Evolutionary conservation across 1,140 invertebrate genomes (phyloP), one percentile per base, ranked within the genome.

Genomic region (Drosophila pachea): DNA sequence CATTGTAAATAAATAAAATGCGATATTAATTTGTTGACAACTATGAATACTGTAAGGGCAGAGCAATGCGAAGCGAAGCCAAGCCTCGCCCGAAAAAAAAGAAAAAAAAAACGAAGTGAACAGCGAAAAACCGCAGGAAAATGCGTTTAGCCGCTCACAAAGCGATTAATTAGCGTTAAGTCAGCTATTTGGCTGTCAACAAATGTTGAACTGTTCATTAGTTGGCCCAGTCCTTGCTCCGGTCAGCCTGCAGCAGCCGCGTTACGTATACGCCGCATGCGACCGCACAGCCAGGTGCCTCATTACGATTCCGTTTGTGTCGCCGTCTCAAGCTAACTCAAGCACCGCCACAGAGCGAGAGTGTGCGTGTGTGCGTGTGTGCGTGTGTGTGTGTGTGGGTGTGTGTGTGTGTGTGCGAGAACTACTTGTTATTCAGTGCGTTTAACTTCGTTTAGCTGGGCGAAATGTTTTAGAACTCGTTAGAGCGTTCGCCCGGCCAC

Each of bases 21-120:
- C 55, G 38, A 61, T 63, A 86, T 86, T 86, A 86, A 86, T 86
- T 86, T 86, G 82, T 81, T 86, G 82, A 86, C 81, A 86, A 86
- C 77, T 68, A 68, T 49, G 64, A 86, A 75, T 22, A 81, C 86
- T 81, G 81, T 86, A 74, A 81, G 71, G 45, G 68, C 62, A 76
- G 70, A 58, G 16, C 16, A 43, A 43, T 14, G 40, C 40, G 2
- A 14, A n/a, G n/a, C n/a, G n/a, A n/a, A n/a, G n/a, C n/a, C n/a
- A n/a, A n/a, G n/a, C n/a, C n/a, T n/a, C n/a, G n/a, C n/a, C n/a
- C n/a, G n/a, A n/a, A n/a, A n/a, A n/a, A n/a, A n/a, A n/a, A n/a
- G n/a, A n/a, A 7, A 43, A 22, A 43, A 43, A 43, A 14, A 14
- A 5, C 12, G 7, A 45, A 22, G 22, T 22, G 22, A 22, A 22